A percentile compares a stretch with the other conserved stretches of the same genome.
These are phyloP conservation scores for Branchipolynoe longqiensis DNA, from an alignment of 2,888 invertebrate genomes.

Conservation along the genomic window DNA sequence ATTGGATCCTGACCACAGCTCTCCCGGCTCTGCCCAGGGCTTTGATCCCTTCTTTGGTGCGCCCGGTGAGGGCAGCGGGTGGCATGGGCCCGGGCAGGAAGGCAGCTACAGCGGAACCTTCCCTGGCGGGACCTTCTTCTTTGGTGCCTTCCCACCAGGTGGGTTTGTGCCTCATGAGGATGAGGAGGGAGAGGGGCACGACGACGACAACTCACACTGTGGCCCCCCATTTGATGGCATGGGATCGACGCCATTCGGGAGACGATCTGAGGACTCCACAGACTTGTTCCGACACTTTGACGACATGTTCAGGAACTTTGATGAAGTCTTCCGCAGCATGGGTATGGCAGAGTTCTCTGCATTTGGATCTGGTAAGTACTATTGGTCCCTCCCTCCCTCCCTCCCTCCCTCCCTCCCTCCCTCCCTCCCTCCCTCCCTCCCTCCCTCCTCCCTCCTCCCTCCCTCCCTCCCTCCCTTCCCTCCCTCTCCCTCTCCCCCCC, in stretches of 20 bases:
- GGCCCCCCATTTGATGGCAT: too few species aligned
- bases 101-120: neutral
- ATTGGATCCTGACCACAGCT: slow-evolving; percentile 7
- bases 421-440: too few species aligned
- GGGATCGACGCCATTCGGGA: neutral
- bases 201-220: slow-evolving; percentile 11
- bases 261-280: neutral
- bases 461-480: too few species aligned
- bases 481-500: too few species aligned
- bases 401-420: too few species aligned
- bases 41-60: slow-evolving; percentile 3
- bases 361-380: neutral
- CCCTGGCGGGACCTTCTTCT: slow-evolving; percentile 15
- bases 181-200: neutral
- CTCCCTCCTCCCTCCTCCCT: too few species aligned
- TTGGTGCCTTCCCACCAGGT: neutral
- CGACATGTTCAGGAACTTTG: slow-evolving; percentile 39
- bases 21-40: neutral
- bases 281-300: slow-evolving; percentile 52
- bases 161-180: neutral
- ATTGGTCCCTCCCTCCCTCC: neutral
- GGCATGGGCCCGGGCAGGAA: neutral
- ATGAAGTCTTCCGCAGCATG: slow-evolving; percentile 34
- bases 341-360: slow-evolving; percentile 47
- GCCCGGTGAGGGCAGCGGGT: too few species aligned